phyloP scores from a whole-genome alignment of 2,888 invertebrate genomes.

The Rhogogaster chlorosoma region DNA sequence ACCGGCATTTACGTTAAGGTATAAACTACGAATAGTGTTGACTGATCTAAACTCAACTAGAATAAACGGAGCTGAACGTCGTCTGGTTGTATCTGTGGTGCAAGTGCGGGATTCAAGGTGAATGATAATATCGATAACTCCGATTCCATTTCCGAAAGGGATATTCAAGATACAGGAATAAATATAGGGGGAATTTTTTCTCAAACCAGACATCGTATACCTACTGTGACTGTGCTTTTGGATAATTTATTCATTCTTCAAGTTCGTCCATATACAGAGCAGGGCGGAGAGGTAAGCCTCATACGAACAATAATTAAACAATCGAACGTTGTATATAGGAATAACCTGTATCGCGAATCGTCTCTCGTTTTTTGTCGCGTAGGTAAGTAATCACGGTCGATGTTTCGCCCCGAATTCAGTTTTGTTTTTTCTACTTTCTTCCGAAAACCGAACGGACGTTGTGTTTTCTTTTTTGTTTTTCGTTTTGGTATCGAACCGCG shows the following conservation, averaged over 20 bases:
- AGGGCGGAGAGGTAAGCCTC: not conserved
- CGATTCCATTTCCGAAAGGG: too few relatives aligned
- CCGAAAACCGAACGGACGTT: not conserved
- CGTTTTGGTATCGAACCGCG: not conserved
- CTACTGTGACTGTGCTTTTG: slow-evolving; percentile 28
- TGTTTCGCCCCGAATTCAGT: not conserved
- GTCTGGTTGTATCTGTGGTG: too few relatives aligned
- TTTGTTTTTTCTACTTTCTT: not conserved
- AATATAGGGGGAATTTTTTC: too few relatives aligned
- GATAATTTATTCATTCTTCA: slow-evolving; percentile 5
- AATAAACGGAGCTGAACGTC: too few relatives aligned
- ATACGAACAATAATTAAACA: not conserved
- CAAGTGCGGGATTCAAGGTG: too few relatives aligned
- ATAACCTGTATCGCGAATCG: too few relatives aligned
- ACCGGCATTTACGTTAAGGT: slow-evolving; percentile 13
- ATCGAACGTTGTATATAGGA: not conserved
- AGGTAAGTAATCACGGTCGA: too few relatives aligned
- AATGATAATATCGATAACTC: too few relatives aligned
- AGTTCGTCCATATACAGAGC: not conserved
- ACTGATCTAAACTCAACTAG: not conserved
- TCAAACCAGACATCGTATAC: not conserved
- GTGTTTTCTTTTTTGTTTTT: not conserved
- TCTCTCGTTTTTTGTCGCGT: not conserved
- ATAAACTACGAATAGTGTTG: not conserved
- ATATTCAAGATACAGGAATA: too few relatives aligned